Percentiles rank a stretch among this genome's conserved stretches.
Conservation (phyloP, 1,140 invertebrate genomes). For the Agrypnia vestita region DNA sequence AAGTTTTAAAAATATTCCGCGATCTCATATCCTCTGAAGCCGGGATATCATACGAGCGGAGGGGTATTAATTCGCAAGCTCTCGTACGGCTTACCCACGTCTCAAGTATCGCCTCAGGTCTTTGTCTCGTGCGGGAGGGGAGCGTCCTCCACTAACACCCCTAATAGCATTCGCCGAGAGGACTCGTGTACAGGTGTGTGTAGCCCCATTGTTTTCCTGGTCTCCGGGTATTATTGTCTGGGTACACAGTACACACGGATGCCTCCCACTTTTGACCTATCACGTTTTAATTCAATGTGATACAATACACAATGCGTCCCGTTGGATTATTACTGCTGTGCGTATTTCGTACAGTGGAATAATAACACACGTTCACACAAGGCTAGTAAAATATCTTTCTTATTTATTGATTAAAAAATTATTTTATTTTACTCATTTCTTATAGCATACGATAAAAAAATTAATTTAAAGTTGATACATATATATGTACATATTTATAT, state of each 20-base stretch:
- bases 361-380: too few species aligned
- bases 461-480: too few species aligned
- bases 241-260: conserved; percentile 35
- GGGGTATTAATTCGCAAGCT: conserved; percentile 47
- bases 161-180: conserved; percentile 47
- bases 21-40: not conserved
- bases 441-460: too few species aligned
- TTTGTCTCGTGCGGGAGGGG: conserved; percentile 44
- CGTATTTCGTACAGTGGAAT: too few species aligned
- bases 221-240: conserved; percentile 42
- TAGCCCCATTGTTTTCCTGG: conserved; percentile 37
- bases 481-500: too few species aligned
- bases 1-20: too few species aligned
- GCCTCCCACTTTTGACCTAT: conserved; percentile 41
- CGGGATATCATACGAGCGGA: conserved; percentile 34
- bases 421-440: too few species aligned
- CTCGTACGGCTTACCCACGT: conserved; percentile 48
- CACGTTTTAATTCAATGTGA: conserved; percentile 46
- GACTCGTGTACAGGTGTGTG: conserved; percentile 12
- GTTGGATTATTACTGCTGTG: not conserved
- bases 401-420: too few species aligned
- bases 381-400: too few species aligned
- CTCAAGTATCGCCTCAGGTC: conserved; percentile 48
- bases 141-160: conserved; percentile 26
- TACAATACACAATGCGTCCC: not conserved